phyloP scores from a whole-genome alignment of 1,140 invertebrate species.

The Helicoverpa armigera region DNA sequence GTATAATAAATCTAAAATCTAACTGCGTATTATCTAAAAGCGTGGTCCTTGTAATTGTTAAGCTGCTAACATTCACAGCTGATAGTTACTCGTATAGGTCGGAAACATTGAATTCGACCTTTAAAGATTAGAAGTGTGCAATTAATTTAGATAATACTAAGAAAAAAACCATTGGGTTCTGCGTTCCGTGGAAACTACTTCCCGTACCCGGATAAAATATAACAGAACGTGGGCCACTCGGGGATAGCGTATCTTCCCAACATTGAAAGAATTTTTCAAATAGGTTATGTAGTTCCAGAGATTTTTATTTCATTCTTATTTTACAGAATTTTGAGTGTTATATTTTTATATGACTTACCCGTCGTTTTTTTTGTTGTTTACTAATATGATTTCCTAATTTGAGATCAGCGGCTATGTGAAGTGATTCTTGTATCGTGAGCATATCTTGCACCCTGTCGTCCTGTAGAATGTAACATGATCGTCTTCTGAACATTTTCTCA shows the following conservation, averaged over 20 bases:
- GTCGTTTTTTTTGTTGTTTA: conserved; percentile 88
- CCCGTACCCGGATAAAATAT: no score
- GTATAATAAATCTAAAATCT: neutral
- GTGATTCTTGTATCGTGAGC: conserved; percentile 94
- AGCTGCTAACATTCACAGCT: neutral
- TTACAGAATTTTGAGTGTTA: no score
- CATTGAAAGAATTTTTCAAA: no score
- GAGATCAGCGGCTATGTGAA: conserved; percentile 94
- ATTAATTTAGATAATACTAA: conserved; percentile 16
- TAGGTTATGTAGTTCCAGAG: no score
- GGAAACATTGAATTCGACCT: neutral
- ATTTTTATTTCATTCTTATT: no score
- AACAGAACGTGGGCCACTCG: no score
- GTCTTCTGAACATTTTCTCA: conserved; percentile 92
- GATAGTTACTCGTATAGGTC: conserved; percentile 15
- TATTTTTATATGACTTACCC: no score
- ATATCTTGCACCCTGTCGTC: conserved; percentile 94
- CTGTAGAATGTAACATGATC: conserved; percentile 97
- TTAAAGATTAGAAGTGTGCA: conserved; percentile 18
- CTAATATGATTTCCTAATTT: conserved; percentile 91
- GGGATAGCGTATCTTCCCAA: no score
- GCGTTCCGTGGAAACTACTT: neutral
- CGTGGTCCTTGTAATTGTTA: conserved; percentile 4
- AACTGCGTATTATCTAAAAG: neutral
- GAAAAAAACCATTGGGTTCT: conserved; percentile 16